Evolutionary conservation across 1,140 invertebrate genomes (phyloP).

Genomic region (Lysiphlebus fabarum): DNA sequence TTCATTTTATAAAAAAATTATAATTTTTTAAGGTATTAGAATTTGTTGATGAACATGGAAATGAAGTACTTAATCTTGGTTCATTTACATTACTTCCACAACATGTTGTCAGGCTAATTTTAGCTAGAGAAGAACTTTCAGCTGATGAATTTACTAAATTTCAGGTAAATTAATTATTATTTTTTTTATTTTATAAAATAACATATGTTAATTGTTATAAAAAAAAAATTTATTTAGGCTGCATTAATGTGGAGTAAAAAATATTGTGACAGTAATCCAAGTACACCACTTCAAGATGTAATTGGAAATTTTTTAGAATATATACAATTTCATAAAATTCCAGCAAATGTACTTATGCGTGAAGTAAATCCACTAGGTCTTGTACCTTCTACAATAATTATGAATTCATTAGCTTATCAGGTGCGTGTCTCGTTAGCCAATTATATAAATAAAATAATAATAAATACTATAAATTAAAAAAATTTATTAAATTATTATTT

Average conservation of each 20-base stretch:
- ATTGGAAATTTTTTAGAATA: conserved; percentile 87
- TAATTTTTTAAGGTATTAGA: conserved; percentile 72
- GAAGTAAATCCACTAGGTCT: conserved; percentile 85
- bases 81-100: conserved; percentile 86
- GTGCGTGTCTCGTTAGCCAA: conserved; percentile 58
- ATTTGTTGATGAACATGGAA: conserved; percentile 90
- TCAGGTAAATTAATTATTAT: too few species aligned
- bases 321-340: conserved; percentile 92
- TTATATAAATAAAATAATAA: conserved; percentile 19
- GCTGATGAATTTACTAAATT: conserved; percentile 94
- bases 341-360: conserved; percentile 87
- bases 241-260: conserved; percentile 93
- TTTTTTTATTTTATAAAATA: too few species aligned
- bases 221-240: too few species aligned
- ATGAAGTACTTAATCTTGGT: conserved; percentile 85
- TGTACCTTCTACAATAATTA: conserved; percentile 83
- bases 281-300: conserved; percentile 74
- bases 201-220: too few species aligned
- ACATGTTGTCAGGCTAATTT: conserved; percentile 85
- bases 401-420: conserved; percentile 90
- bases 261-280: conserved; percentile 80
- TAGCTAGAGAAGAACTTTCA: conserved; percentile 81
- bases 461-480: too few species aligned
- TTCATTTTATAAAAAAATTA: too few species aligned
- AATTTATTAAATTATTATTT: too few species aligned